Conservation (phyloP, 2,797 vertebrate genomes). For the Sitta carolinensis region DNA sequence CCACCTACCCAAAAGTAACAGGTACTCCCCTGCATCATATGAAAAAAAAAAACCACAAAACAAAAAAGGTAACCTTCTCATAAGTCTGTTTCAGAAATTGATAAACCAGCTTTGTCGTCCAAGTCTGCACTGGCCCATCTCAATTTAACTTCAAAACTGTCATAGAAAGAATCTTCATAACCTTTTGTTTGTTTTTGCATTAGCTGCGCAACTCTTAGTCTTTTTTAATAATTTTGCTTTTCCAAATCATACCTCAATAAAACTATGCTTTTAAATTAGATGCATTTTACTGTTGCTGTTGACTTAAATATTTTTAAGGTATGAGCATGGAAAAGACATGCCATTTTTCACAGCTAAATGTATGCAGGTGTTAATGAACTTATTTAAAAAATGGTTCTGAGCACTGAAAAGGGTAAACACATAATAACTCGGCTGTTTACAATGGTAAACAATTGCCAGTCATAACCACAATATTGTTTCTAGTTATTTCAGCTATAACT, state of each 20-base stretch:
- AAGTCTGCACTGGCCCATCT: background rate
- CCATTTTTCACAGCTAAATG: conserved; percentile 46
- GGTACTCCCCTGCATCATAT: rapidly evolving
- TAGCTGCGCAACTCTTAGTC: background rate
- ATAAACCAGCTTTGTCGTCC: background rate
- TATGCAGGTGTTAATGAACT: conserved; percentile 66
- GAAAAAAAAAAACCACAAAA: background rate
- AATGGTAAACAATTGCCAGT: conserved; percentile 82
- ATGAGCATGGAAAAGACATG: conserved; percentile 31
- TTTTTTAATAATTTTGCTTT: conserved; percentile 40
- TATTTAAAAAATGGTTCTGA: conserved; percentile 58
- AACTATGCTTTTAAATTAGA: conserved; percentile 12
- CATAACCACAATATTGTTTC: conserved; percentile 90
- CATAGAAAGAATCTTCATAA: background rate
- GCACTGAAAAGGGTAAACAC: conserved; percentile 59
- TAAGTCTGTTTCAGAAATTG: background rate
- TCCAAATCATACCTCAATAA: conserved; percentile 23
- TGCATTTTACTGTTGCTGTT: conserved; percentile 10
- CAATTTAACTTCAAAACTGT: conserved; percentile 23
- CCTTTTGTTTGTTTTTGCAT: background rate
- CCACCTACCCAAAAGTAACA: background rate
- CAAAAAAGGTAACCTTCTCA: background rate
- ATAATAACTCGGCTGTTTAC: conserved; percentile 66
- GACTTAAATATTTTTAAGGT: conserved; percentile 41
- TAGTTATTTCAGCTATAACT: conserved; percentile 92